Evolutionary conservation across 2,888 invertebrate genomes (phyloP).

Genomic region (Cosmopolites sordidus): DNA sequence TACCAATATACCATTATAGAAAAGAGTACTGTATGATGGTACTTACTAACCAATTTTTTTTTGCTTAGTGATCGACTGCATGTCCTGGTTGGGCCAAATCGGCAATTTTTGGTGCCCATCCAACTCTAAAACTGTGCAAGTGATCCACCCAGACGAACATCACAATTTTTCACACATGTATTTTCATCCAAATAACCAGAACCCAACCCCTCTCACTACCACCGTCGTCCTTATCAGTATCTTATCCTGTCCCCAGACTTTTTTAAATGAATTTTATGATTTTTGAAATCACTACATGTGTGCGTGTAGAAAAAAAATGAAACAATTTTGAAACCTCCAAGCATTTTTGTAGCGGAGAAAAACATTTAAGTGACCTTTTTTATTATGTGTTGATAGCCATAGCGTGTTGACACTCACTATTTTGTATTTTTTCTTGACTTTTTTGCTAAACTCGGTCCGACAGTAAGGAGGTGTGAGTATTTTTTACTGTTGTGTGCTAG

Average conservation of each 20-base stretch:
- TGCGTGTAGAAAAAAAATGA: constrained; percentile 52
- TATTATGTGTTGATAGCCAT: constrained; percentile 35
- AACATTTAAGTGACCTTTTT: constrained; percentile 39
- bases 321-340: constrained; percentile 43
- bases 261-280: not conserved
- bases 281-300: constrained; percentile 61
- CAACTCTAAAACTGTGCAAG: constrained; percentile 1
- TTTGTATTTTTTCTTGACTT: constrained; percentile 57
- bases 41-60: constrained; percentile 1
- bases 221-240: not conserved
- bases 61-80: constrained; percentile 1
- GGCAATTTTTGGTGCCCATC: constrained; percentile 22
- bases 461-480: constrained; percentile 69
- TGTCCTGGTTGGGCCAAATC: constrained; percentile 8
- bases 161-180: not conserved
- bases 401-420: constrained; percentile 48
- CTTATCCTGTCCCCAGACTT: not conserved
- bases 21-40: not conserved
- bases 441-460: constrained; percentile 66
- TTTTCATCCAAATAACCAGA: not conserved
- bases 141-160: constrained; percentile 1
- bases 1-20: constrained; percentile 55
- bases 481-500: constrained; percentile 55
- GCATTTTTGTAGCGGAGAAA: constrained; percentile 51
- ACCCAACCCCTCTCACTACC: not conserved